These are phyloP conservation scores for Hoplias malabaricus DNA, from an alignment of 2,113 vertebrate species.

Conservation along the genomic window DNA sequence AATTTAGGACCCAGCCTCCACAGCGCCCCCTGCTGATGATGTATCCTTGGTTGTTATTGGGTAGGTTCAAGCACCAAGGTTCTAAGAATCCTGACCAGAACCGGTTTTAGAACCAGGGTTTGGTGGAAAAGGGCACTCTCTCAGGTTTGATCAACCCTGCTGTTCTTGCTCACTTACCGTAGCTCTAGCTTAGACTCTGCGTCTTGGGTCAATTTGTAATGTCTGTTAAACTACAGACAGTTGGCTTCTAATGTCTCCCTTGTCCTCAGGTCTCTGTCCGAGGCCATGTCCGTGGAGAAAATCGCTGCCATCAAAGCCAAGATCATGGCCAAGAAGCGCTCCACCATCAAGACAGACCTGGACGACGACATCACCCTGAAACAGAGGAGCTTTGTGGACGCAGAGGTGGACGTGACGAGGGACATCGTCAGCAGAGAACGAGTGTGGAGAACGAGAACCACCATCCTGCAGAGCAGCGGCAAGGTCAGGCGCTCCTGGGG, in stretches of 20 bases:
- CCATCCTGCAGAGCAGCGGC: constrained; percentile 95
- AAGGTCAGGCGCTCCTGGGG: constrained; percentile 89
- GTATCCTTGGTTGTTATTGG: too few species aligned
- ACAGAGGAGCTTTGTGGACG: constrained; percentile 97
- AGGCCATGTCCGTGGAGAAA: constrained; percentile 99
- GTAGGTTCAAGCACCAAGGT: too few species aligned
- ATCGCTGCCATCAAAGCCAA: constrained; percentile 99
- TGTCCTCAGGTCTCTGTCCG: constrained; percentile 87
- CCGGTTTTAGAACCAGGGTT: too few species aligned
- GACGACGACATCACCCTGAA: constrained; percentile 96
- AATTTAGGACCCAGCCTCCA: too few species aligned
- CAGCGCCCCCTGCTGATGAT: too few species aligned
- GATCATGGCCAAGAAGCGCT: constrained; percentile 99
- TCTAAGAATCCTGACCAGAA: too few species aligned
- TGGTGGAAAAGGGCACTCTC: too few species aligned
- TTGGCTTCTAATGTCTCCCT: neutral
- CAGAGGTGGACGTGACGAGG: constrained; percentile 95
- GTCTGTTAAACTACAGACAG: too few species aligned
- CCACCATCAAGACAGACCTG: constrained; percentile 97
- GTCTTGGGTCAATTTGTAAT: too few species aligned
- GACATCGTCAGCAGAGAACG: constrained; percentile 97
- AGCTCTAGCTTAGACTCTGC: too few species aligned
- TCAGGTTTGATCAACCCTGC: too few species aligned
- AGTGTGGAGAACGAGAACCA: constrained; percentile 96
- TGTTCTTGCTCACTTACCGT: too few species aligned